Conservation (phyloP, 2,113 vertebrate genomes). For the Grus americana region DNA sequence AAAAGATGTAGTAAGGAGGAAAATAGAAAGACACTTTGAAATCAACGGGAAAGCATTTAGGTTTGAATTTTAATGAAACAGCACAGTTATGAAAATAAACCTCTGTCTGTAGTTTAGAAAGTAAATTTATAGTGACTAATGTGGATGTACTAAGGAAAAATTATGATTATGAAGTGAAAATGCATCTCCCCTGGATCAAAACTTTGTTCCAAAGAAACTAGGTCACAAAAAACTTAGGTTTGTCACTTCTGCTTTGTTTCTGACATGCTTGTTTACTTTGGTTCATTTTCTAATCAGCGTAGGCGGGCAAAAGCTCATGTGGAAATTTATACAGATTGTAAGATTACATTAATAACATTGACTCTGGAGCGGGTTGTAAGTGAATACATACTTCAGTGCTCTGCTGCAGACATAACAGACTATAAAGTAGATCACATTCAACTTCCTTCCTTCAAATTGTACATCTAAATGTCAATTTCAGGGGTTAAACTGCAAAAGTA, state of each 20-base stretch:
- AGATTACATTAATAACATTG: neutral
- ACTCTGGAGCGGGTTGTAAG: neutral
- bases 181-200: neutral
- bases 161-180: neutral
- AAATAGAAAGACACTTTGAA: neutral
- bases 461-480: neutral
- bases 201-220: neutral
- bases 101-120: neutral
- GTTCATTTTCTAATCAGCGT: conserved; percentile 22
- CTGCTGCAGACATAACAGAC: neutral
- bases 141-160: neutral
- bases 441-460: neutral
- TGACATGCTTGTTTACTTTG: conserved; percentile 10
- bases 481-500: neutral
- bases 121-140: neutral
- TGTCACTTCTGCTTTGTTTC: neutral
- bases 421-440: neutral
- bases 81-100: neutral
- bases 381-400: neutral
- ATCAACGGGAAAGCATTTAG: neutral
- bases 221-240: neutral
- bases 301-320: conserved; percentile 12
- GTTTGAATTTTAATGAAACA: neutral
- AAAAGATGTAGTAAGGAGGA: neutral
- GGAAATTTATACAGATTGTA: neutral